A percentile compares a stretch with the other conserved stretches of the same genome.
Conservation (phyloP, 2,888 invertebrate genomes). For the Zeuzera pyrina region DNA sequence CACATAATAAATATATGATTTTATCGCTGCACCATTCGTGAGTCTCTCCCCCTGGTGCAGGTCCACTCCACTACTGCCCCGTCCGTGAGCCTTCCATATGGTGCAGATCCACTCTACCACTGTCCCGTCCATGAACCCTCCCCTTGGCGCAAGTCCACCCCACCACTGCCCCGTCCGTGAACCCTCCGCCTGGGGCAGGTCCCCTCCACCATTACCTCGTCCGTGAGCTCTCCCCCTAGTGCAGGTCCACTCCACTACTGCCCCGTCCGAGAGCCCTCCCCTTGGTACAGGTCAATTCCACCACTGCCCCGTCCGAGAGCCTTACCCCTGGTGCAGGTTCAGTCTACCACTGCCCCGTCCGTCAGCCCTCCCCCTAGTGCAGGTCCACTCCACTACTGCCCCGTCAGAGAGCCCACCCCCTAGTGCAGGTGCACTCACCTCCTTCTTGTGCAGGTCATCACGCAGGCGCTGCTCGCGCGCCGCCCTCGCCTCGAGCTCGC, state of each 20-base stretch:
- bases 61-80: slow-evolving; percentile 1
- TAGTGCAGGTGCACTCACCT: slow-evolving; percentile 54
- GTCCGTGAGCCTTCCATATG: slow-evolving; percentile 76
- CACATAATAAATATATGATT: no score
- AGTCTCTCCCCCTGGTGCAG: no score
- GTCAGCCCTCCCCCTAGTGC: slow-evolving; percentile 79
- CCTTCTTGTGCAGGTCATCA: slow-evolving; percentile 88
- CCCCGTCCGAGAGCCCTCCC: no score
- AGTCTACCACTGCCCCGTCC: slow-evolving; percentile 1
- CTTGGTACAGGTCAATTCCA: no score
- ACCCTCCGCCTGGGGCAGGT: no score
- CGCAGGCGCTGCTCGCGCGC: slow-evolving; percentile 86
- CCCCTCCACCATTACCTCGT: slow-evolving; percentile 1
- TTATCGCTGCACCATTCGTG: no score
- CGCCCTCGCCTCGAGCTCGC: slow-evolving; percentile 84
- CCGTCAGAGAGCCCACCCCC: slow-evolving; percentile 19
- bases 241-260: slow-evolving; percentile 80
- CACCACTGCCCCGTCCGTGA: no score
- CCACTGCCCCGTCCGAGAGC: no score
- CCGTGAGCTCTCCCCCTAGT: slow-evolving; percentile 78
- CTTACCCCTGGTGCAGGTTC: no score
- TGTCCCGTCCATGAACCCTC: no score
- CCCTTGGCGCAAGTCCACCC: no score
- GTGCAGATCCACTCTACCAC: slow-evolving; percentile 79
- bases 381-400: slow-evolving; percentile 81